These are phyloP conservation scores for Morpho helenor DNA, from an alignment of 2,888 invertebrate species.

Conservation along the genomic window DNA sequence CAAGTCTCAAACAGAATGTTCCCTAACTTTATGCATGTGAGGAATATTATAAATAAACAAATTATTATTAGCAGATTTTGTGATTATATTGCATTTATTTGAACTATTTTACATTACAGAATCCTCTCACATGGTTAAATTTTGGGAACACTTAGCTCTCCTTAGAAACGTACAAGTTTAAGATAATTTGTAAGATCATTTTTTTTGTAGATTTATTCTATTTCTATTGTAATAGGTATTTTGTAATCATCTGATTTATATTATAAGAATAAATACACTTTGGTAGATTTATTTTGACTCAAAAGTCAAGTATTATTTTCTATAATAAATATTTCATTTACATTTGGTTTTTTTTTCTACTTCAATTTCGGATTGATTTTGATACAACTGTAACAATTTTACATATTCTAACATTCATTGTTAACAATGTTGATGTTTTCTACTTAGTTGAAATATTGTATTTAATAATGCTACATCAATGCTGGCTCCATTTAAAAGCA, in stretches of 20 bases:
- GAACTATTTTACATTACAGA: constrained; percentile 37
- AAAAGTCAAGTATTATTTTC: constrained; percentile 71
- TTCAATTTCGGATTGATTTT: constrained; percentile 6
- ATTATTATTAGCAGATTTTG: constrained; percentile 42
- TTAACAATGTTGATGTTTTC: neutral
- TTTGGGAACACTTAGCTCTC: constrained; percentile 65
- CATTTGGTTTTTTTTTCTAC: constrained; percentile 46
- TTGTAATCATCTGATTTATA: constrained; percentile 73
- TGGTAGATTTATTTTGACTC: constrained; percentile 64
- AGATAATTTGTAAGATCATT: constrained; percentile 70
- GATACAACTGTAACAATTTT: neutral
- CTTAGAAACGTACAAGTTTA: constrained; percentile 74
- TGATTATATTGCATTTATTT: constrained; percentile 59
- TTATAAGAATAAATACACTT: constrained; percentile 57
- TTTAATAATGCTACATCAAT: neutral
- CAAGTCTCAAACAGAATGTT: constrained; percentile 62
- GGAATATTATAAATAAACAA: constrained; percentile 33
- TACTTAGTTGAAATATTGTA: neutral
- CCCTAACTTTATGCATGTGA: constrained; percentile 65
- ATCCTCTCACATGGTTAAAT: constrained; percentile 58
- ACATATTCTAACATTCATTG: neutral
- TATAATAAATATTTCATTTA: constrained; percentile 67
- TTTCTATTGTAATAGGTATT: constrained; percentile 56
- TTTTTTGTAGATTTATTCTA: constrained; percentile 69
- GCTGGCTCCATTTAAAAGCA: neutral